Base-by-base conservation (phyloP, 2,113 vertebrate species). In the Astur gentilis region DNA sequence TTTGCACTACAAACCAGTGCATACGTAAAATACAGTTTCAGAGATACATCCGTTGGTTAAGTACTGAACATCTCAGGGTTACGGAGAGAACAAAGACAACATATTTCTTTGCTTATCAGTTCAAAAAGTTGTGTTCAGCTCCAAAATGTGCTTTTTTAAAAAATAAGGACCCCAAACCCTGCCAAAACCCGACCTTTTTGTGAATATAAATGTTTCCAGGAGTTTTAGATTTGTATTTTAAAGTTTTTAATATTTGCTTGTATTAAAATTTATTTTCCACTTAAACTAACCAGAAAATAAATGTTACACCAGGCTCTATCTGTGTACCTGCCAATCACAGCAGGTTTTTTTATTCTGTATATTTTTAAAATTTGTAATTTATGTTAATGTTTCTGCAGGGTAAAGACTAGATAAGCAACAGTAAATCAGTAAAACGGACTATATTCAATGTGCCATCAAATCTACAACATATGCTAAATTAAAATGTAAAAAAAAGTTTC, bases 231-330 rank as follows among this genome's bases (percentile, higher is more conserved):
- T 91, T 89, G 4, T 32, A 49, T 47, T 73, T 85, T 75, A 73
- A 17, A 75, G 26, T 49, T 83, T 52, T 84, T 54, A 81, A 32
- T 40, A 84, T 19, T 34, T 90, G 26, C 29, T 50, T 64, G 8
- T 14, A 79, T 80, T 79, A 64, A 67, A 76, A 94, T n/a, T 36
- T 44, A 83, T 88, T 83, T 88, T 88, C 67, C 62, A 38, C 66
- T 88, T 80, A 25, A 94, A 57, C 22, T 60, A 91, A 94, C 5
- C 82, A 83, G 72, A 83, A 95, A 72, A 72, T 22, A 90, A 69
- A 92, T 42, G 70, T 61, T 54, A 73, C 45, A 70, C 21, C 13
- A 42, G 58, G 76, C 27, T 83, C 18, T 9, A 40, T n/a, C 31
- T 72, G 31, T 47, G 22, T 40, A 81, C 49, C 81, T 79, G 75